These are phyloP conservation scores for Morpho helenor DNA, from an alignment of 2,888 invertebrate genomes.

Conservation along the genomic window DNA sequence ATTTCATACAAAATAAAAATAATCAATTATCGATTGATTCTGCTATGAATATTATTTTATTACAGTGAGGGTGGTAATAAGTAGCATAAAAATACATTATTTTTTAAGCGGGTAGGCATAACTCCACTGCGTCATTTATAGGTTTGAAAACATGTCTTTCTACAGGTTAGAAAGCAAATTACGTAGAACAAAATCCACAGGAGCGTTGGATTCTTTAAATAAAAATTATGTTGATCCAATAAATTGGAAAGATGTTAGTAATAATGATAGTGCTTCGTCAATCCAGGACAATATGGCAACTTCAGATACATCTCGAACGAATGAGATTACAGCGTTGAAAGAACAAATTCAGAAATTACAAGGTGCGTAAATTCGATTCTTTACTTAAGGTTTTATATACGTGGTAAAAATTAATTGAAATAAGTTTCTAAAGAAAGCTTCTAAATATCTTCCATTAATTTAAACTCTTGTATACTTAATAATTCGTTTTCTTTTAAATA, in stretches of 20 bases:
- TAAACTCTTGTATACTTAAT: too few relatives aligned
- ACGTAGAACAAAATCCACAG: slow-evolving; percentile 26
- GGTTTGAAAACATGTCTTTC: background rate
- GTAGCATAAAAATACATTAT: too few relatives aligned
- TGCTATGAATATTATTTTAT: too few relatives aligned
- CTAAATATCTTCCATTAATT: too few relatives aligned
- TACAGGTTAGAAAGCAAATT: slow-evolving; percentile 10
- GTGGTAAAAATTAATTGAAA: background rate
- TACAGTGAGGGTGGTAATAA: too few relatives aligned
- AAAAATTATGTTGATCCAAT: background rate
- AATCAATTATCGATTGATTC: too few relatives aligned
- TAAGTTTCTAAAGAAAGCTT: background rate
- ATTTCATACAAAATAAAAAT: too few relatives aligned
- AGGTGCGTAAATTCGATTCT: background rate
- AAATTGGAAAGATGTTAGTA: background rate
- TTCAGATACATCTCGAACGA: background rate
- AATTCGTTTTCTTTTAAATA: too few relatives aligned
- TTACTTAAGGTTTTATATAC: too few relatives aligned
- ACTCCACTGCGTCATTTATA: too few relatives aligned
- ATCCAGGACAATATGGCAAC: background rate
- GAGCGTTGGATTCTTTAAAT: slow-evolving; percentile 14
- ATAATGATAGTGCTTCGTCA: slow-evolving; percentile 17
- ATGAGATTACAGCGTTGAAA: background rate
- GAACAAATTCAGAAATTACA: background rate
- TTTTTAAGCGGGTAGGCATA: too few relatives aligned